phyloP scores from a whole-genome alignment of 2,113 vertebrate genomes.

The Thamnaconus septentrionalis region DNA sequence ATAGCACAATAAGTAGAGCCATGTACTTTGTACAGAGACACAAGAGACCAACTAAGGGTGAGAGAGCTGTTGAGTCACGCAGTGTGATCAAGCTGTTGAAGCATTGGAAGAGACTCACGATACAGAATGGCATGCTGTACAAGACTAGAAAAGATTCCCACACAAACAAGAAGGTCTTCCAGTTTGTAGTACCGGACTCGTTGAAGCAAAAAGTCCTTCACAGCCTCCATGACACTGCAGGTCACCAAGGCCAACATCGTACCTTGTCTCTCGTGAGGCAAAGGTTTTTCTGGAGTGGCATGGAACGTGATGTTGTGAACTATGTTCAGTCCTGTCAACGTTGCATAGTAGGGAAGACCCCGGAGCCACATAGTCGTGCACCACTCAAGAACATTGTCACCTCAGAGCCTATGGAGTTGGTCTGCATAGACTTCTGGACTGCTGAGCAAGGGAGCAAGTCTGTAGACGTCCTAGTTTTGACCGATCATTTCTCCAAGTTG shows the following conservation, averaged over 20 bases:
- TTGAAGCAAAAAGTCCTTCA: not conserved
- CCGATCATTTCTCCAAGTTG: not conserved
- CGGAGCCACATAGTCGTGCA: not conserved
- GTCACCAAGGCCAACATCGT: not conserved
- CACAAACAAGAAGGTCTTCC: too few species aligned
- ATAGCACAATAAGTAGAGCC: constrained; percentile 1
- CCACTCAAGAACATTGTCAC: not conserved
- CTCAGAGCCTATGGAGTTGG: not conserved
- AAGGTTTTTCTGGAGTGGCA: not conserved
- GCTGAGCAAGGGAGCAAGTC: not conserved
- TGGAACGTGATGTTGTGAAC: not conserved
- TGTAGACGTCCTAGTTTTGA: not conserved
- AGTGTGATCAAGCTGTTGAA: not conserved
- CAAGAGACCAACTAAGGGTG: constrained; percentile 7
- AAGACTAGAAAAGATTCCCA: too few species aligned
- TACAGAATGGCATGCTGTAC: too few species aligned
- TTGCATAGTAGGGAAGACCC: not conserved
- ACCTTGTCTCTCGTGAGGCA: not conserved
- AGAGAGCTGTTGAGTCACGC: constrained; percentile 3
- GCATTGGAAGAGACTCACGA: too few species aligned
- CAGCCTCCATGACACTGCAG: not conserved
- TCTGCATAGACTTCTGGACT: not conserved
- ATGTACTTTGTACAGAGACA: not conserved
- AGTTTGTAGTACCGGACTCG: too few species aligned
- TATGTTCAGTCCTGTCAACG: not conserved